phyloP scores from a whole-genome alignment of 2,888 invertebrate species.

The Lottia scabra region DNA sequence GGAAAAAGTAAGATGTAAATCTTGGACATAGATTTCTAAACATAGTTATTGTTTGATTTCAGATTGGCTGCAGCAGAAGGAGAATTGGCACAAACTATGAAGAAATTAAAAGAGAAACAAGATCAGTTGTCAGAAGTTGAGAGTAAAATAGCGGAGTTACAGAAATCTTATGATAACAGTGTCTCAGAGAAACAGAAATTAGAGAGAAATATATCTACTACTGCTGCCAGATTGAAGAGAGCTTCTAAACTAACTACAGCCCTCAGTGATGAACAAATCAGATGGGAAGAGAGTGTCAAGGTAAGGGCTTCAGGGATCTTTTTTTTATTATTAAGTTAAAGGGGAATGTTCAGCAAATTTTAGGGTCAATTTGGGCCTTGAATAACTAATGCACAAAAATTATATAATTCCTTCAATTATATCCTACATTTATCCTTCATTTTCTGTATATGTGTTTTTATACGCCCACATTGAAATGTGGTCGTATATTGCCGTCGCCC shows the following conservation, averaged over 20 bases:
- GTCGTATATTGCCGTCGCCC: no score
- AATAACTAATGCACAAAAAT: no score
- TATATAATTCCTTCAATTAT: no score
- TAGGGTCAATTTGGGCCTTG: no score
- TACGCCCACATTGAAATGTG: no score
- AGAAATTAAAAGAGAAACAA: constrained; percentile 82
- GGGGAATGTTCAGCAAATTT: no score
- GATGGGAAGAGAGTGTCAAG: constrained; percentile 31
- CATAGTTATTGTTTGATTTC: constrained; percentile 4
- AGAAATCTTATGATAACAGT: constrained; percentile 68
- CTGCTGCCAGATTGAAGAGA: constrained; percentile 82
- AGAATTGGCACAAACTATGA: constrained; percentile 83
- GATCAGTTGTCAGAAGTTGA: constrained; percentile 85
- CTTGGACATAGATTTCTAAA: no score
- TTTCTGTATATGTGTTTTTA: no score
- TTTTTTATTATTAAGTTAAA: no score
- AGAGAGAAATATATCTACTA: constrained; percentile 81
- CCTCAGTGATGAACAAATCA: constrained; percentile 80
- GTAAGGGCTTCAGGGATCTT: background rate
- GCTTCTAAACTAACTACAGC: constrained; percentile 89
- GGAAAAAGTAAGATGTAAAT: no score
- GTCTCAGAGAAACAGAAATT: constrained; percentile 79
- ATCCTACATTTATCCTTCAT: no score
- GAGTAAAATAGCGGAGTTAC: constrained; percentile 74
- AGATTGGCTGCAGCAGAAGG: constrained; percentile 76